phyloP scores from a whole-genome alignment of 2,113 vertebrate genomes.

The Antechinus stuartii region DNA sequence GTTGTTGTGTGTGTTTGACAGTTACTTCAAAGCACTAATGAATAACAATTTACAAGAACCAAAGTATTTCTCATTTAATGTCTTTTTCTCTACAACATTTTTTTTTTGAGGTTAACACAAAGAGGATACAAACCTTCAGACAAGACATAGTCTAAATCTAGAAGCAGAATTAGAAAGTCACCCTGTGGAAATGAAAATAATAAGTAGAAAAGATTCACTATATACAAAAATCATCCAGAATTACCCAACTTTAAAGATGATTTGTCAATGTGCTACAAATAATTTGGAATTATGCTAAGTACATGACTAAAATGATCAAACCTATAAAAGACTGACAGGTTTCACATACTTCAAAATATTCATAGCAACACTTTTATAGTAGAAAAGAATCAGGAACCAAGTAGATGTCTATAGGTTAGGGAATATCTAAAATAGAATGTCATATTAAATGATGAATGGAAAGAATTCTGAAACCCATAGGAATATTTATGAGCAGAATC shows the following conservation, averaged over 20 bases:
- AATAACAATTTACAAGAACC: background rate
- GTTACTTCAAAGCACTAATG: background rate
- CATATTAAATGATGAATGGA: background rate
- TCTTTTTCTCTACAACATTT: background rate
- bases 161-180: background rate
- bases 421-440: background rate
- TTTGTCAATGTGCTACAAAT: background rate
- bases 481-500: background rate
- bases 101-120: background rate
- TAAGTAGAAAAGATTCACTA: background rate
- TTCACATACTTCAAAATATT: background rate
- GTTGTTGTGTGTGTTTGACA: background rate
- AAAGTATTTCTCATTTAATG: background rate
- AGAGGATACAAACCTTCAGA: background rate
- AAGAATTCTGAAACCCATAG: background rate
- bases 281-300: background rate
- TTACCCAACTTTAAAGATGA: background rate
- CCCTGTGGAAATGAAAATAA: slow-evolving; percentile 11
- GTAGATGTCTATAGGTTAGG: background rate
- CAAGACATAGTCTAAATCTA: background rate
- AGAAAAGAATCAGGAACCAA: background rate
- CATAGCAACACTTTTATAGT: background rate
- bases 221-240: background rate
- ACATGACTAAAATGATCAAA: background rate
- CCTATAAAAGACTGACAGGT: background rate